Percentiles rank a stretch among this genome's conserved stretches.
These are phyloP conservation scores for Lutjanus erythropterus DNA, from an alignment of 2,113 vertebrate species.

Conservation along the genomic window DNA sequence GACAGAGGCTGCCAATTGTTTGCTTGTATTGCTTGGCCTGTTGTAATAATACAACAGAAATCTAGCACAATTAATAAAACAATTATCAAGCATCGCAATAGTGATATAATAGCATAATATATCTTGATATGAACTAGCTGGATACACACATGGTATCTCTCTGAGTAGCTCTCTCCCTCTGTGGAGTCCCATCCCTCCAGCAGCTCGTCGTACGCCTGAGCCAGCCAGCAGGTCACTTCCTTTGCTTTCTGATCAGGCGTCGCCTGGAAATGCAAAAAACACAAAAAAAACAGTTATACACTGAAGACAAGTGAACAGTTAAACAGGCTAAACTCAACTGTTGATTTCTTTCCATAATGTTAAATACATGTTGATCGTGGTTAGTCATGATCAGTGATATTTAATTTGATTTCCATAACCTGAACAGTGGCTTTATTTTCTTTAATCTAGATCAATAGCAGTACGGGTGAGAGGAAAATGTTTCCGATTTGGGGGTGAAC, in stretches of 20 bases:
- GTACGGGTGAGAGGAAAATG: no score
- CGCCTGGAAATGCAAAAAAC: slow-evolving; percentile 49
- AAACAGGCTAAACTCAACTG: background rate
- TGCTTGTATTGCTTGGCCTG: background rate
- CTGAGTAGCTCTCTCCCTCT: slow-evolving; percentile 86
- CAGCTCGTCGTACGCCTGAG: slow-evolving; percentile 88
- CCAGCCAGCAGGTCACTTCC: slow-evolving; percentile 89
- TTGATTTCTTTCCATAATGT: no score
- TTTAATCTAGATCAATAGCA: background rate
- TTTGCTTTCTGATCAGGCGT: slow-evolving; percentile 82
- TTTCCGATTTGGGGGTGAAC: no score
- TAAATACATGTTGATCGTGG: no score
- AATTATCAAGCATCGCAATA: no score
- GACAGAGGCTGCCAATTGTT: background rate
- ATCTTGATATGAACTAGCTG: background rate
- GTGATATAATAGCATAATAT: no score
- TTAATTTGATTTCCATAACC: no score
- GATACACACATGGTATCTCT: slow-evolving; percentile 89
- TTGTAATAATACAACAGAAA: background rate
- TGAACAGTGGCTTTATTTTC: background rate
- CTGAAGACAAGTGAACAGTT: background rate
- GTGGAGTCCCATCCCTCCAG: slow-evolving; percentile 86
- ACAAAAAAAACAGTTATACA: background rate
- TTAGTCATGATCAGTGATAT: no score
- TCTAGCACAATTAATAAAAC: background rate